Conservation (phyloP, 1,140 invertebrate genomes). For the Zaprionus lachaisei region DNA sequence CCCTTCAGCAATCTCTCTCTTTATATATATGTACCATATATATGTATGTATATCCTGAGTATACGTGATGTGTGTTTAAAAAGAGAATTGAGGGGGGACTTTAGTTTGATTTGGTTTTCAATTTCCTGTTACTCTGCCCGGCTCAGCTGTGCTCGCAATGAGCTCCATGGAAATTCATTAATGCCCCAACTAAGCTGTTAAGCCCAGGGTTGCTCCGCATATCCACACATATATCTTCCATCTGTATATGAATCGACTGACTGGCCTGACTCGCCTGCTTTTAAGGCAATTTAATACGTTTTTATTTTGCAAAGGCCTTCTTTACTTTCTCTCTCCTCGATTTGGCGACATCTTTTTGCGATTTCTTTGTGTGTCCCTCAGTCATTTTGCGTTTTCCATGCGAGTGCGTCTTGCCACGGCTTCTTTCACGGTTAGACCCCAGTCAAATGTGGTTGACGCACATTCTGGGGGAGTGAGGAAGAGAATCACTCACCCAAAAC, state of each 20-base stretch:
- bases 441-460: not conserved
- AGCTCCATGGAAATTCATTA: slow-evolving; percentile 52
- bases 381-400: slow-evolving; percentile 20
- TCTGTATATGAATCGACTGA: not conserved
- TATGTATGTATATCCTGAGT: slow-evolving; percentile 37
- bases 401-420: not conserved
- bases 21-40: not conserved
- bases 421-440: slow-evolving; percentile 5
- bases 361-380: slow-evolving; percentile 12
- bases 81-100: slow-evolving; percentile 38
- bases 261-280: not conserved
- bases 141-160: slow-evolving; percentile 26
- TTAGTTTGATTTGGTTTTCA: slow-evolving; percentile 70
- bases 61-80: slow-evolving; percentile 77
- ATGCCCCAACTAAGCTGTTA: slow-evolving; percentile 54
- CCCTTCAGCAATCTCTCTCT: not conserved
- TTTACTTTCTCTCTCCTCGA: not conserved
- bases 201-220: slow-evolving; percentile 16
- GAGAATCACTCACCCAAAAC: slow-evolving; percentile 28
- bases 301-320: not conserved
- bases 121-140: slow-evolving; percentile 64
- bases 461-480: not conserved
- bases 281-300: not conserved
- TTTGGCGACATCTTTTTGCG: slow-evolving; percentile 7
- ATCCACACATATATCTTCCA: not conserved